Evolutionary conservation across 2,113 vertebrate genomes (phyloP).

Genomic region (Scopus umbretta): DNA sequence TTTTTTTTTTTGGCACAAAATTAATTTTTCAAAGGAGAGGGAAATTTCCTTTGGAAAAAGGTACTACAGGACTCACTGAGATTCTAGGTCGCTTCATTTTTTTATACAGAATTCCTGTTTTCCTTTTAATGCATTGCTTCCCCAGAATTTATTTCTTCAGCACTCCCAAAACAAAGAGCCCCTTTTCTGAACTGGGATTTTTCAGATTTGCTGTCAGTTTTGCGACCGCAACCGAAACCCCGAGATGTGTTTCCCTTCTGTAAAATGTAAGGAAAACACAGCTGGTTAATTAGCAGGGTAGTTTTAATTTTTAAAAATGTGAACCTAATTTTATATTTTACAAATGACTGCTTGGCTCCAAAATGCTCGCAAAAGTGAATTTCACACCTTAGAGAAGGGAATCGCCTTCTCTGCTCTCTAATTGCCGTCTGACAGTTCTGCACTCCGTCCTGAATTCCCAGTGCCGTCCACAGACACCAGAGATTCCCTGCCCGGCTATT

Average conservation of each 20-base stretch:
- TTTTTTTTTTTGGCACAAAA: neutral
- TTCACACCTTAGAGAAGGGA: neutral
- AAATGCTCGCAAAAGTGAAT: neutral
- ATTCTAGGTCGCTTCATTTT: neutral
- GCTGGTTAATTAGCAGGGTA: neutral
- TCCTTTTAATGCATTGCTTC: neutral
- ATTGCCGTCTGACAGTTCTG: neutral
- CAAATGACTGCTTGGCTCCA: neutral
- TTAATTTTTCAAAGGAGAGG: conserved; percentile 7
- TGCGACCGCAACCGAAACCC: neutral
- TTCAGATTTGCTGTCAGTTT: neutral
- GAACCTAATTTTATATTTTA: neutral
- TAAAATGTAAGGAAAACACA: neutral
- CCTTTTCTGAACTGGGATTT: neutral
- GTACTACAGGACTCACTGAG: neutral
- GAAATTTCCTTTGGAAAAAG: neutral
- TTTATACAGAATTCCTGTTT: conserved; percentile 14
- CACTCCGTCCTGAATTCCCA: neutral
- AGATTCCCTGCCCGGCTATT: neutral
- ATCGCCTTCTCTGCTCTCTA: neutral
- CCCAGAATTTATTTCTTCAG: neutral
- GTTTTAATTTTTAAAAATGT: neutral
- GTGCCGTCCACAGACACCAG: neutral
- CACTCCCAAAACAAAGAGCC: neutral
- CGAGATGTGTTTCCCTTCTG: neutral